Evolutionary conservation across 2,888 invertebrate genomes (phyloP).

Genomic region (Drosophila neotestacea): DNA sequence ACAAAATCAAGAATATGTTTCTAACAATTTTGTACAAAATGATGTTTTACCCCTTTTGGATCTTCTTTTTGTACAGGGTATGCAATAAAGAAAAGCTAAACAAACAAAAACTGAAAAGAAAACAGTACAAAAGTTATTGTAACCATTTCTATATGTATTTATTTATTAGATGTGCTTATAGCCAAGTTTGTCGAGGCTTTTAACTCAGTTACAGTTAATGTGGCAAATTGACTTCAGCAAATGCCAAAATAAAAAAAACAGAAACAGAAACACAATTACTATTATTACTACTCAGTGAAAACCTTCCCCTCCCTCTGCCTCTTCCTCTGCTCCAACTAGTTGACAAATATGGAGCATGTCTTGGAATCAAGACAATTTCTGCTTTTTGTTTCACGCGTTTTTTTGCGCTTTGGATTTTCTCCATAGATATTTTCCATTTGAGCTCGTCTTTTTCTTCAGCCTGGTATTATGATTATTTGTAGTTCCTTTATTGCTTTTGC

Average conservation of each 20-base stretch:
- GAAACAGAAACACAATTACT: constrained; percentile 45
- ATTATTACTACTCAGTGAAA: constrained; percentile 35
- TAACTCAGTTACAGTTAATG: constrained; percentile 56
- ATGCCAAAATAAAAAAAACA: constrained; percentile 22
- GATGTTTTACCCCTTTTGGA: not conserved
- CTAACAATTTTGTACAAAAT: not conserved
- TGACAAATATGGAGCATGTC: constrained; percentile 58
- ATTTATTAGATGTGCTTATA: constrained; percentile 21
- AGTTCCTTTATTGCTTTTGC: constrained; percentile 44
- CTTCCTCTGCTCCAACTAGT: constrained; percentile 1
- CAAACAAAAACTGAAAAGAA: constrained; percentile 26
- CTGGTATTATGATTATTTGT: constrained; percentile 55
- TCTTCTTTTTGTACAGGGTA: not conserved
- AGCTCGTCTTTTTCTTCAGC: constrained; percentile 25
- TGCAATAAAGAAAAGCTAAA: constrained; percentile 14
- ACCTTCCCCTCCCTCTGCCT: not conserved
- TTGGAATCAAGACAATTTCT: constrained; percentile 47
- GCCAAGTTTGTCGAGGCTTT: constrained; percentile 24
- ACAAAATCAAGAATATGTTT: too few relatives aligned
- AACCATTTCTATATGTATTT: constrained; percentile 18
- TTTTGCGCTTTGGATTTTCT: constrained; percentile 56
- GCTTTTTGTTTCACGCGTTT: constrained; percentile 36
- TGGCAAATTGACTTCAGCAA: constrained; percentile 63
- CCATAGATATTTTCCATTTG: constrained; percentile 68
- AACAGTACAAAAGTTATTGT: constrained; percentile 21